These are phyloP conservation scores for Troides helena DNA, from an alignment of 2,888 invertebrate species.

Conservation along the genomic window DNA sequence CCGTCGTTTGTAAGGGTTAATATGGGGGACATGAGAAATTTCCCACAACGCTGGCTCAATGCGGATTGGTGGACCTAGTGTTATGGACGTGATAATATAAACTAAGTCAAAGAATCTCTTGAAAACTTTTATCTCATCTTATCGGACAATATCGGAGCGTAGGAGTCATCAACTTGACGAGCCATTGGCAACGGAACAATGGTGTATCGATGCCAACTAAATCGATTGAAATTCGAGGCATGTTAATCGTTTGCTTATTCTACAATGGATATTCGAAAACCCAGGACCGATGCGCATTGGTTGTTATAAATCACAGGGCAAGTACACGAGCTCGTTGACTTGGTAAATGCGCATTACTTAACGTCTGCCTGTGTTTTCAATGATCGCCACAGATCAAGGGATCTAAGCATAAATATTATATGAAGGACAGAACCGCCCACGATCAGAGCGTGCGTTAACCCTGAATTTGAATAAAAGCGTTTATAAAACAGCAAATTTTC, in stretches of 20 bases:
- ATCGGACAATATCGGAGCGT: slow-evolving; percentile 1
- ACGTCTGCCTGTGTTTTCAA: slow-evolving; percentile 6
- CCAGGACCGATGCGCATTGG: slow-evolving; percentile 26
- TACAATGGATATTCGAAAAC: slow-evolving; percentile 38
- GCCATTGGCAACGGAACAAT: slow-evolving; percentile 24
- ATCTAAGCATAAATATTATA: slow-evolving; percentile 1
- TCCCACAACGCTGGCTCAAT: no score
- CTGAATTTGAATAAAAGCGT: neutral
- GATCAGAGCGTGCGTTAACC: slow-evolving; percentile 5
- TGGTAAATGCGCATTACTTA: slow-evolving; percentile 15
- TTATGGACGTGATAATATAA: no score
- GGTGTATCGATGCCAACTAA: slow-evolving; percentile 27
- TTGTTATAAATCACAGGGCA: slow-evolving; percentile 21
- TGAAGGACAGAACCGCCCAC: slow-evolving; percentile 1
- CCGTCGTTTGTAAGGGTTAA: no score
- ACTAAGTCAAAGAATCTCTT: no score
- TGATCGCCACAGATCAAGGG: neutral
- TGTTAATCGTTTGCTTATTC: slow-evolving; percentile 29
- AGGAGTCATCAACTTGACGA: slow-evolving; percentile 1
- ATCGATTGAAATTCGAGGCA: slow-evolving; percentile 26
- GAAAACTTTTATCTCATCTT: neutral
- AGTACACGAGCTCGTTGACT: slow-evolving; percentile 19
- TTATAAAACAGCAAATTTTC: neutral
- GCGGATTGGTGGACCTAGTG: no score
- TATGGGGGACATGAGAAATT: no score